Conservation (phyloP, 1,140 invertebrate species). For the Hyles vespertilio region DNA sequence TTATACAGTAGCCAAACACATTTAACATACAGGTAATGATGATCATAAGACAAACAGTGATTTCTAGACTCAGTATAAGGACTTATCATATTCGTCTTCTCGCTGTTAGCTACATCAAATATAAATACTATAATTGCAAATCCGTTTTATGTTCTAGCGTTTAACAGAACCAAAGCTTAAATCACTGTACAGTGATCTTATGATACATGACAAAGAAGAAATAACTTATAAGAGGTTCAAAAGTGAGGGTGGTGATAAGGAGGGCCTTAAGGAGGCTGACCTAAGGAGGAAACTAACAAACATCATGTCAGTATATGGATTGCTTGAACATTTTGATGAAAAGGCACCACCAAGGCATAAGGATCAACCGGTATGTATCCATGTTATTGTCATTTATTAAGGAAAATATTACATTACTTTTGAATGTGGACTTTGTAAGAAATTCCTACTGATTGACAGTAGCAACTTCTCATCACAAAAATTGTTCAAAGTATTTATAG, state of each 20-base stretch:
- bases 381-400: too few species aligned
- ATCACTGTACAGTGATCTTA: slow-evolving; percentile 90
- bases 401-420: too few species aligned
- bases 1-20: too few species aligned
- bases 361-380: slow-evolving; percentile 66
- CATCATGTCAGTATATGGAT: slow-evolving; percentile 88
- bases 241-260: slow-evolving; percentile 89
- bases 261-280: slow-evolving; percentile 89
- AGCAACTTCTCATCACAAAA: too few species aligned
- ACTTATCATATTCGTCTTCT: too few species aligned
- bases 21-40: too few species aligned
- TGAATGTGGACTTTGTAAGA: too few species aligned
- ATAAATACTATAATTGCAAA: slow-evolving; percentile 2
- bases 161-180: slow-evolving; percentile 90
- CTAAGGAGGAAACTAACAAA: slow-evolving; percentile 86
- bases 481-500: too few species aligned
- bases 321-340: slow-evolving; percentile 88
- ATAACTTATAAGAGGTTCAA: slow-evolving; percentile 88
- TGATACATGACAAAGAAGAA: slow-evolving; percentile 95
- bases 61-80: too few species aligned
- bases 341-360: slow-evolving; percentile 77
- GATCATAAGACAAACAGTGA: too few species aligned
- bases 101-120: too few species aligned
- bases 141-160: slow-evolving; percentile 76
- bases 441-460: too few species aligned